Evolutionary conservation across 2,113 vertebrate species (phyloP), one percentile per base, ranked within the genome.

Genomic region (Lagopus leucura): DNA sequence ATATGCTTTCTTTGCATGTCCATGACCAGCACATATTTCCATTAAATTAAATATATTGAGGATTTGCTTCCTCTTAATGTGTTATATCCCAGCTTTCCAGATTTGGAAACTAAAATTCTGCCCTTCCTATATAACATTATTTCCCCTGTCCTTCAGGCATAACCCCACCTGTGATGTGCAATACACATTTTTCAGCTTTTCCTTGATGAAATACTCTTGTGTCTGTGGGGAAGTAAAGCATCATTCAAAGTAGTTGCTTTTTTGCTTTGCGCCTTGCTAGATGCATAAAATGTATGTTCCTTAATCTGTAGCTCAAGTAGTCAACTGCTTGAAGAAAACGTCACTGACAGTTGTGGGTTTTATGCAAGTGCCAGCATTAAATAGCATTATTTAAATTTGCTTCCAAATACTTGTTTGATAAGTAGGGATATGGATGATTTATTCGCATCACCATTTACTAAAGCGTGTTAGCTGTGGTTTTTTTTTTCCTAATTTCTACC

Each of bases 391-490:
- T 97, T 97, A 97, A 97, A 97, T 92, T 85, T 93, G 60, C 93
- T 94, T 96, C 95, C 94, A 95, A 97, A 97, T 96, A 88, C 95
- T 96, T 97, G 94, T 93, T 94, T 96, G 93, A 97, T 95, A 97
- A 97, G 96, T 79, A 95, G 57, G 93, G 86, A 94, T 96, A 83
- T 88, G 65, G 94, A 95, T 97, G 96, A 97, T 96, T 96, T 97
- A 97, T 97, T 97, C 96, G 94, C 92, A 93, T 95, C 92, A 92
- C 90, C 95, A 91, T 97, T 97, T 96, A 95, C 88, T 96, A 92
- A 97, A 95, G 81, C 94, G 89, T 93, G 93, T 96, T 97, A 94
- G 86, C 86, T 1, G 36, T 11, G 15, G 9, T 18, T 3, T n/a
- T 47, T 69, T 36, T 60, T 47, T 30, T 82, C 54, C 93, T 95